A percentile compares a stretch with the other conserved stretches of the same genome.
Conservation (phyloP, 1,140 invertebrate genomes). For the Acyrthosiphon pisum region DNA sequence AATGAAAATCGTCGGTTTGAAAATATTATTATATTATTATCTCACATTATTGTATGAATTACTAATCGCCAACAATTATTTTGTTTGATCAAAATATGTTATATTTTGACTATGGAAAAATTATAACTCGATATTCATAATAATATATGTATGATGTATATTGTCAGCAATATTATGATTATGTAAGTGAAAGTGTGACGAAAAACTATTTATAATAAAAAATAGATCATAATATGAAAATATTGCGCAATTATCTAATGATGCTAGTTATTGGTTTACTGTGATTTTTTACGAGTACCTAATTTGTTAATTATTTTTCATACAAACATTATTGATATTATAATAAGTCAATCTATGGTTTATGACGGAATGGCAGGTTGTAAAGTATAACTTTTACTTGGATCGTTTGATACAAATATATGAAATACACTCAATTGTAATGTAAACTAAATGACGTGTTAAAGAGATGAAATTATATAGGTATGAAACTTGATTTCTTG, state of each 20-base stretch:
- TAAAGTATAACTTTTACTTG: neutral
- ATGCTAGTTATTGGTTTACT: neutral
- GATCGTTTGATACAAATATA: neutral
- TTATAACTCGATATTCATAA: neutral
- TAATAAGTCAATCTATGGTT: neutral
- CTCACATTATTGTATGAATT: neutral
- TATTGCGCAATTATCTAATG: neutral
- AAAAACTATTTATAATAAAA: neutral
- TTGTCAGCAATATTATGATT: neutral
- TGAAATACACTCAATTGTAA: neutral
- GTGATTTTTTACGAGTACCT: neutral
- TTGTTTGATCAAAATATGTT: neutral
- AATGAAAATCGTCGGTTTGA: too few relatives aligned
- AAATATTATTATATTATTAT: neutral
- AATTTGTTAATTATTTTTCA: neutral
- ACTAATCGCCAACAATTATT: neutral
- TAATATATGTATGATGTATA: neutral
- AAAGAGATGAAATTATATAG: neutral
- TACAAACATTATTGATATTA: neutral
- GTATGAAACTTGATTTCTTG: too few relatives aligned
- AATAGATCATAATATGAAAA: neutral
- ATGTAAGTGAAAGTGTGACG: neutral
- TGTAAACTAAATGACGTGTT: neutral
- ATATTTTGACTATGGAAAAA: neutral
- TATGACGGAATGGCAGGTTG: neutral